These are phyloP conservation scores for Stenchaetothrips biformis DNA, from an alignment of 2,888 invertebrate species.

Conservation along the genomic window DNA sequence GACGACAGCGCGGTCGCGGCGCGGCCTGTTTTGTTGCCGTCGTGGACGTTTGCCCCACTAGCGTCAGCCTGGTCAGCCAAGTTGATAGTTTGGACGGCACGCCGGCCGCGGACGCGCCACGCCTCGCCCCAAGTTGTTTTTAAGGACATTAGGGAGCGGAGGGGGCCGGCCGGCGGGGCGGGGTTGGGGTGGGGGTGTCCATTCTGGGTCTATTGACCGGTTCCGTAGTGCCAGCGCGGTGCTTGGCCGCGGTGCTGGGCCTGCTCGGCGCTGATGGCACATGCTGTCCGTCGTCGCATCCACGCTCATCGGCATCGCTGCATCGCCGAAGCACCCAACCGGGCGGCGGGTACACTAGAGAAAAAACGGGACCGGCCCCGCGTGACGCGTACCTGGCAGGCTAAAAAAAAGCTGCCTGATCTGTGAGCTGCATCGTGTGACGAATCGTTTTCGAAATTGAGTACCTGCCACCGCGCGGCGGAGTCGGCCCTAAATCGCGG, in stretches of 20 bases:
- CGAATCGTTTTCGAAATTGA: too few species aligned
- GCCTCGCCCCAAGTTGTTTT: background rate
- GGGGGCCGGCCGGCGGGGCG: background rate
- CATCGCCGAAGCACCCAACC: background rate
- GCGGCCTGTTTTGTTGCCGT: background rate
- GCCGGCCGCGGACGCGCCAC: background rate
- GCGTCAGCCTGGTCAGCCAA: background rate
- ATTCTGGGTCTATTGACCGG: background rate
- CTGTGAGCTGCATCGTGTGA: too few species aligned
- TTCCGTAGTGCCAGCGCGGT: background rate
- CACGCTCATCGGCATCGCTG: background rate
- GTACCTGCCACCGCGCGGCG: too few species aligned
- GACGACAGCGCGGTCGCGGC: background rate
- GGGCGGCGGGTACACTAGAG: too few species aligned
- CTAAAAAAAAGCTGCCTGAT: too few species aligned
- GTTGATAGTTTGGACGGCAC: constrained; percentile 1
- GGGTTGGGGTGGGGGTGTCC: background rate
- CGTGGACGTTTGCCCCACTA: too few species aligned
- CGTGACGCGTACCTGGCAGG: too few species aligned
- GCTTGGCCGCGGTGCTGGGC: background rate
- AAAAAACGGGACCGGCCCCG: too few species aligned
- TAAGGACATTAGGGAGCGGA: background rate
- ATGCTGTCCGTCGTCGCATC: background rate
- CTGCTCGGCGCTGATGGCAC: background rate
- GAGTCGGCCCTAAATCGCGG: too few species aligned